phyloP scores from a whole-genome alignment of 2,797 vertebrate species.

The Sardinella longiceps region DNA sequence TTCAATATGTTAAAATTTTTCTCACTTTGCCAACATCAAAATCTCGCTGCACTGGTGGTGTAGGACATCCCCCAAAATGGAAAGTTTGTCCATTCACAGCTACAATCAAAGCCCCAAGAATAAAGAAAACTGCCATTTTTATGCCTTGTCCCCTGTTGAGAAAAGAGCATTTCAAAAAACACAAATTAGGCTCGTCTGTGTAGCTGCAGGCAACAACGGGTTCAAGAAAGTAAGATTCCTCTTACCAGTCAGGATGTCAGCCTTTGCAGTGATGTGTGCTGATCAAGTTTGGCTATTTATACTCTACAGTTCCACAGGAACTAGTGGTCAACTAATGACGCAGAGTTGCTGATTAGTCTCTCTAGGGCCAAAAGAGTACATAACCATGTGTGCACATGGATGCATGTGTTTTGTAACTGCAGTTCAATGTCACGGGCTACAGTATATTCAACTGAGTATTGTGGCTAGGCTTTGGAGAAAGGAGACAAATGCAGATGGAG shows the following conservation, averaged over 20 bases:
- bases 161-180: not conserved
- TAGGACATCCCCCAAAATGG: slow-evolving; percentile 34
- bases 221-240: not conserved
- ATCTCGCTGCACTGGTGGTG: slow-evolving; percentile 48
- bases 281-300: slow-evolving; percentile 4
- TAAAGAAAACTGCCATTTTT: not conserved
- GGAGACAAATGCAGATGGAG: not conserved
- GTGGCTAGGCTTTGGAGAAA: not conserved
- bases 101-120: slow-evolving; percentile 31
- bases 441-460: not conserved
- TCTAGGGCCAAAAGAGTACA: not conserved
- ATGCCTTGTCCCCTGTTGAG: not conserved
- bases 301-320: not conserved
- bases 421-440: not conserved
- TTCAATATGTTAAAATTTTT: no score
- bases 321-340: not conserved
- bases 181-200: not conserved
- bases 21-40: slow-evolving; percentile 54
- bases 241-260: not conserved
- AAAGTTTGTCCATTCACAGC: slow-evolving; percentile 47
- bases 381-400: not conserved
- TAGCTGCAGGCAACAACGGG: not conserved
- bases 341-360: not conserved
- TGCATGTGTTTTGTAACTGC: not conserved
- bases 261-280: not conserved